Percentiles rank a stretch among this genome's conserved stretches.
Evolutionary conservation across 2,888 invertebrate genomes (phyloP).

Genomic region (Orthonychiurus folsomi): DNA sequence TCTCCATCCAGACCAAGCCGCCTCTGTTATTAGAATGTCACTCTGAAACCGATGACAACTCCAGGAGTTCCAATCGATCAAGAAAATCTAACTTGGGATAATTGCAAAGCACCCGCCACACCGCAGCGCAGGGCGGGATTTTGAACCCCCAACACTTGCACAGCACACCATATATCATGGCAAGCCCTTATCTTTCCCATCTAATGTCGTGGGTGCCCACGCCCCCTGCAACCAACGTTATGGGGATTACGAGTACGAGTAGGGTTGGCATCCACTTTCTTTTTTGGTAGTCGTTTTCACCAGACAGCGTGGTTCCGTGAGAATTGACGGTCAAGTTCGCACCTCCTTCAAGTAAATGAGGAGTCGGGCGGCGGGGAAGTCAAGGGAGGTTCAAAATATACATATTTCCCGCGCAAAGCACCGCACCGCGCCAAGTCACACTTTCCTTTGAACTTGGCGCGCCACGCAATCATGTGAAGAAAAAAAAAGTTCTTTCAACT

Average conservation of each 20-base stretch:
- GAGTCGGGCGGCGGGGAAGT: too few species aligned
- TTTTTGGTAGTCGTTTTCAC: too few species aligned
- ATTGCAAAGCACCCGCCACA: constrained; percentile 17
- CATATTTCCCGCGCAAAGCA: too few species aligned
- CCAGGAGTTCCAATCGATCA: constrained; percentile 32
- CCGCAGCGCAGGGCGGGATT: too few species aligned
- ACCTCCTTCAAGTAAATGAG: not conserved
- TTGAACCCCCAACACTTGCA: not conserved
- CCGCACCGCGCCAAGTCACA: too few species aligned
- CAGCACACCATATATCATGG: not conserved
- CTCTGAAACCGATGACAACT: constrained; percentile 29
- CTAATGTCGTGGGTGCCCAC: not conserved
- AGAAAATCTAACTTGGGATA: constrained; percentile 22
- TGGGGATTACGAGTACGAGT: too few species aligned
- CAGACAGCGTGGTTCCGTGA: not conserved
- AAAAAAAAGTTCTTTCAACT: too few species aligned
- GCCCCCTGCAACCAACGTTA: not conserved
- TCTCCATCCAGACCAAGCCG: too few species aligned
- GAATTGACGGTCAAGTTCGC: not conserved
- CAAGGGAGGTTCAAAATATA: too few species aligned
- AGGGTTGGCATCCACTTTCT: too few species aligned
- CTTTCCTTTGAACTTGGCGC: not conserved
- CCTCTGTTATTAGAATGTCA: constrained; percentile 26
- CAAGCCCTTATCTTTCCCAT: not conserved
- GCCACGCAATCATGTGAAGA: not conserved